A percentile compares a stretch with the other conserved stretches of the same genome.
phyloP scores from a whole-genome alignment of 1,140 invertebrate species.

The Lepidurus couesii region DNA sequence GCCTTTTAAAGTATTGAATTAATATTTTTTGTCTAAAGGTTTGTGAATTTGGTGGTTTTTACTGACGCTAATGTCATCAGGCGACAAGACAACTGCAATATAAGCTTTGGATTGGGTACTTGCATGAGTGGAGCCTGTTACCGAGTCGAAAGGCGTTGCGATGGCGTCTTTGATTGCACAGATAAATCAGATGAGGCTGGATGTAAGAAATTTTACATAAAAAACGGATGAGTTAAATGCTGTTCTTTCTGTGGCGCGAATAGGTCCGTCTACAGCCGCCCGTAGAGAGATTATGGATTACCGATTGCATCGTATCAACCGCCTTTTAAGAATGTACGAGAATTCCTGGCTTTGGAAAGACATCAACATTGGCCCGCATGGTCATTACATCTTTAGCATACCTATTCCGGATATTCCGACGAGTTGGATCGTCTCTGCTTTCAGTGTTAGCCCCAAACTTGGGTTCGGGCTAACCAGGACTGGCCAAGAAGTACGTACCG shows the following conservation, averaged over 20 bases:
- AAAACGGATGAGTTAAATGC: neutral
- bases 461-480: constrained; percentile 79
- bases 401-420: constrained; percentile 76
- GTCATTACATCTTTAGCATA: constrained; percentile 71
- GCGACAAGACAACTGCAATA: constrained; percentile 64
- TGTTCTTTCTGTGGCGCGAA: constrained; percentile 28
- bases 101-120: constrained; percentile 61
- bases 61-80: constrained; percentile 72
- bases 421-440: constrained; percentile 87
- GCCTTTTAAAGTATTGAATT: neutral
- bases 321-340: constrained; percentile 80
- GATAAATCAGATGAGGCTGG: constrained; percentile 41
- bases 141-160: constrained; percentile 65
- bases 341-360: constrained; percentile 93
- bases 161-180: constrained; percentile 54
- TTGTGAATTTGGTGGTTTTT: constrained; percentile 73
- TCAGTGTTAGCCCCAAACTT: constrained; percentile 74
- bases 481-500: constrained; percentile 58
- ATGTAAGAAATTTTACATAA: neutral
- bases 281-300: constrained; percentile 57
- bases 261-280: constrained; percentile 34
- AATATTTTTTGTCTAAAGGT: constrained; percentile 46
- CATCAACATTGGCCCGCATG: constrained; percentile 83
- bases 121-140: constrained; percentile 79
- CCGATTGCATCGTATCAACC: constrained; percentile 75